A percentile compares a stretch with the other conserved stretches of the same genome.
Evolutionary conservation across 2,113 vertebrate genomes (phyloP).

Genomic region (Brachyistius frenatus): DNA sequence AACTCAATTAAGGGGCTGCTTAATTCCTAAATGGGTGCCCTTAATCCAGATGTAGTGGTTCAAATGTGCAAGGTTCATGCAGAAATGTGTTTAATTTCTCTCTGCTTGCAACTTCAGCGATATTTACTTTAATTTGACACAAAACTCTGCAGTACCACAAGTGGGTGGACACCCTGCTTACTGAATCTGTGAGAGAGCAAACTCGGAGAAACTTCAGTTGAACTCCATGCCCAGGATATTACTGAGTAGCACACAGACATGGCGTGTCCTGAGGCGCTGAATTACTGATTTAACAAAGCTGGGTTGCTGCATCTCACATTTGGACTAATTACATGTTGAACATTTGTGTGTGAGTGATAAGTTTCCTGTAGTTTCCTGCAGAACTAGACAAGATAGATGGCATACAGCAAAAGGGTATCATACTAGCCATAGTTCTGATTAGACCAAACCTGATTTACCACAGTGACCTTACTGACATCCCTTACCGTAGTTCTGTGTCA

Average conservation of each 20-base stretch:
- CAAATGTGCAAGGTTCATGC: not conserved
- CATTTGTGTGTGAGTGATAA: not conserved
- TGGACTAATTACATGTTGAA: conserved; percentile 2
- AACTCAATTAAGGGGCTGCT: conserved; percentile 3
- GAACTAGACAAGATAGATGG: conserved; percentile 2
- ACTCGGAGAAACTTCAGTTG: not conserved
- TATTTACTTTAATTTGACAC: not conserved
- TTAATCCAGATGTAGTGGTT: not conserved
- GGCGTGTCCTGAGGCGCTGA: not conserved
- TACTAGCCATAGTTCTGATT: conserved; percentile 11
- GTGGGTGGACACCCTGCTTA: not conserved
- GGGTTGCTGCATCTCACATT: too few relatives aligned
- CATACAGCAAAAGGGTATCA: not conserved
- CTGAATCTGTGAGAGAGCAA: not conserved
- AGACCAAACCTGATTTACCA: conserved; percentile 9
- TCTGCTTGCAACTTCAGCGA: not conserved
- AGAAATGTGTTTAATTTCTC: not conserved
- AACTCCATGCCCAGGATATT: not conserved
- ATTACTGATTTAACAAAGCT: not conserved
- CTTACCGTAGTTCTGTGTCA: not conserved
- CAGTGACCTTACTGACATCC: conserved; percentile 1
- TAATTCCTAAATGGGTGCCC: not conserved
- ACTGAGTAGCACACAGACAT: not conserved
- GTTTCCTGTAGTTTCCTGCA: not conserved
- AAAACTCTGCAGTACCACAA: not conserved